These are phyloP conservation scores for Axea sp. DNA, from an alignment of 2,888 invertebrate genomes.

Conservation along the genomic window DNA sequence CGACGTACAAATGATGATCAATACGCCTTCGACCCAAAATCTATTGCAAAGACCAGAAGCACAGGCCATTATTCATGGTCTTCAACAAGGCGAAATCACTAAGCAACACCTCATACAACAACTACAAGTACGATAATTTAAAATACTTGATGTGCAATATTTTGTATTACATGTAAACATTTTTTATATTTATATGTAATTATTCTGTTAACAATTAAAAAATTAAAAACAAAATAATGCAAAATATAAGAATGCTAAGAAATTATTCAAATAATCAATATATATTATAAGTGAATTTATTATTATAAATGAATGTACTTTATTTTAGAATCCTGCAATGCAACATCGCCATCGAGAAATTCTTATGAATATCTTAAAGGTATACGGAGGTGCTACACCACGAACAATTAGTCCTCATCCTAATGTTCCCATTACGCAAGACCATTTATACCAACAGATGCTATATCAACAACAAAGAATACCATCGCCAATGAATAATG, in stretches of 20 bases:
- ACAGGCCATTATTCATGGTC: conserved; percentile 87
- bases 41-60: conserved; percentile 87
- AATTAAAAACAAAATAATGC: no score
- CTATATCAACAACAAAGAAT: conserved; percentile 79
- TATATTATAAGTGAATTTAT: no score
- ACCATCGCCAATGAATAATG: conserved; percentile 79
- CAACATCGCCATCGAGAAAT: conserved; percentile 88
- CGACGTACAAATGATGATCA: conserved; percentile 80
- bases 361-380: conserved; percentile 84
- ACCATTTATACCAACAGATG: conserved; percentile 80
- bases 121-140: conserved; percentile 79
- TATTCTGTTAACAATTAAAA: no score
- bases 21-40: conserved; percentile 82
- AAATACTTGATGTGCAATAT: neutral
- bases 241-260: no score
- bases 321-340: conserved; percentile 83
- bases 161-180: no score
- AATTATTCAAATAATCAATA: no score
- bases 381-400: conserved; percentile 78
- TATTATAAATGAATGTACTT: no score
- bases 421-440: conserved; percentile 75
- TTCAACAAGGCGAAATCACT: conserved; percentile 89
- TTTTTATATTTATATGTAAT: no score
- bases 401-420: conserved; percentile 78
- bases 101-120: conserved; percentile 88